phyloP scores from a whole-genome alignment of 1,140 invertebrate genomes.

The Notospermus geniculatus region DNA sequence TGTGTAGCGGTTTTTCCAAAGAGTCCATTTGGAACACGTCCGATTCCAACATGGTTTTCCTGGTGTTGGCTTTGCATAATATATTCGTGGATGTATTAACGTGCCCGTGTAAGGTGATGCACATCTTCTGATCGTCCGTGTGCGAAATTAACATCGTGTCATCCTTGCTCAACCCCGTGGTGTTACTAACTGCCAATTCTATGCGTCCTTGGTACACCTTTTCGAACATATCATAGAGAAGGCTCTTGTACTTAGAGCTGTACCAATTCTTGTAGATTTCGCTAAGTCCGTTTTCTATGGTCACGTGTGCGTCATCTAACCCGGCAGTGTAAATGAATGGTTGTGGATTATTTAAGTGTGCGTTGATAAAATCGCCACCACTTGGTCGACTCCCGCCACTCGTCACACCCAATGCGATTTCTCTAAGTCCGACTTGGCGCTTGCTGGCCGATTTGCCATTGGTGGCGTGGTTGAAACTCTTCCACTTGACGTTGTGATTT shows the following conservation, averaged over 20 bases:
- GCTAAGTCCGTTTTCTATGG: conserved; percentile 8
- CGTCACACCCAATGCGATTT: not conserved
- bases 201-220: conserved; percentile 6
- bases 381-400: conserved; percentile 6
- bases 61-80: conserved; percentile 10
- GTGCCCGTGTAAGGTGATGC: conserved; percentile 7
- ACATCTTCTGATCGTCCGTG: conserved; percentile 8
- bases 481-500: conserved; percentile 10
- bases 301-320: conserved; percentile 11
- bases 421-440: conserved; percentile 5
- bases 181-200: conserved; percentile 4
- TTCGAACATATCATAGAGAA: conserved; percentile 7
- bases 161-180: conserved; percentile 6
- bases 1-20: conserved; percentile 8
- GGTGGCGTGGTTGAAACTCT: conserved; percentile 2
- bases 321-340: conserved; percentile 10
- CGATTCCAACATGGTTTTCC: conserved; percentile 3
- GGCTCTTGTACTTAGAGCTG: not conserved
- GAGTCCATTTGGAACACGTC: conserved; percentile 10
- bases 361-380: conserved; percentile 3
- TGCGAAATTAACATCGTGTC: conserved; percentile 5
- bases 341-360: conserved; percentile 11
- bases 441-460: not conserved
- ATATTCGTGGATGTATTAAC: conserved; percentile 7
- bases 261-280: conserved; percentile 11